Base-by-base conservation (phyloP, 2,113 vertebrate genomes). In the Atractosteus spatula region DNA sequence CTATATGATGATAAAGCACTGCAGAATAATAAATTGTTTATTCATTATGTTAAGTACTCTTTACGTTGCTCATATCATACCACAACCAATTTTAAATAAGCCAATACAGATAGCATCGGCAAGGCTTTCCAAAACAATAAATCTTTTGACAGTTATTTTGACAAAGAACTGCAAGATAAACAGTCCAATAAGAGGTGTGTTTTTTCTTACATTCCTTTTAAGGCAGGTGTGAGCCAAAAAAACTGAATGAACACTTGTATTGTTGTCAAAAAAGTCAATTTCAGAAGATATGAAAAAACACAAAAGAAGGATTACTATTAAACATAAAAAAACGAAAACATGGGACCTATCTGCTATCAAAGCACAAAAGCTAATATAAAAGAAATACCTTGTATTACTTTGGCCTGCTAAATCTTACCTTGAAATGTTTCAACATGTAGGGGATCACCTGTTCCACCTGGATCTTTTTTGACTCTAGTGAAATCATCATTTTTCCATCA, bases 401-500 rank as follows among this genome's bases (percentile, higher is more conserved):
- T 70, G 66, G 82, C 66, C 75, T 84, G 83, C 76, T 80, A 85
- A 80, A 76, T 47, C 70, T 80, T 83, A 85, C 83, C 59, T 72
- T 74, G 79, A 0, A 14, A 13, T 79, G 78, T 80, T 81, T 76
- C 1, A 1, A 74, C 74, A 80, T 0, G 0, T 66, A 77, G 62
- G 76, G 81, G 80, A 87, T 76, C 80, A 82, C 72, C 80, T 80
- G 82, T 83, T 83, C 80, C 0, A 0, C 11, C 73, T 62, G 12
- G 57, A 11, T 14, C 10, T 59, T 59, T 59, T 59, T 6, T 59
- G 5, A 51, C 47, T 51, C 5, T 10, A 51, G 47, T 5, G 10
- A 10, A 51, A 51, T 10, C 2, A 51, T 5, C 2, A 5, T 7
- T 51, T 51, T 51, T 51, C 47, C 47, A 7, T 51, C 47, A 51